Base-by-base conservation (phyloP, 2,888 invertebrate genomes). In the Lasius fuliginosus region DNA sequence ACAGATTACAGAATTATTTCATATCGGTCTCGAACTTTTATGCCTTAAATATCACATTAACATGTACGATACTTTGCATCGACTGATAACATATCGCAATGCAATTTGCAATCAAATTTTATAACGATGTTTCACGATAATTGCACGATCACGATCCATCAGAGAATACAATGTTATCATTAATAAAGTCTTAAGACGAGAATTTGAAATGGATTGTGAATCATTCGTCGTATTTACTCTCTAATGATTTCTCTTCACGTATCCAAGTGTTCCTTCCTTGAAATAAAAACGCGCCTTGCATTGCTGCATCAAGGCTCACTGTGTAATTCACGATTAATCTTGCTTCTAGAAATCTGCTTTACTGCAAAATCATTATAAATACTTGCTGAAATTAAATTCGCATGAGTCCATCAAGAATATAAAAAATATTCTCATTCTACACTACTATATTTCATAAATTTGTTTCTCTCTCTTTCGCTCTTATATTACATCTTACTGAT, bases 31-130 rank as follows among this genome's bases (percentile, higher is more conserved):
- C 36, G 5, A 36, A 36, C 36, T 36, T 64, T 46, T 40, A 6
- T 12, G 23, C 0, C 4, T 49, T 40, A 40, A 65, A 4, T n/a
- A 0, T 33, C n/a, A 53, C 49, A 53, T 53, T n/a, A 8, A n/a
- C 8, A 8, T 53, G 2, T 53, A n/a, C n/a, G 12, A 1, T 30
- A 2, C 8, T 30, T 75, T 30, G 2, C 4, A 62, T 75, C 5
- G 30, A 23, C 23, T 46, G 42, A 75, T 74, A 74, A 9, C n/a
- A 46, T 74, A 62, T 62, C 42, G 1, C 5, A n/a, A 64, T 42
- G 6, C 30, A 64, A 64, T 46, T 42, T 75, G n/a, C 30, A 53
- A 60, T 60, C 23, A 8, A 56, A 64, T 9, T 64, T 75, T 64
- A 74, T 6, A 60, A 30, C 11, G 18, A 9, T 6, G 18, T 49